Percentiles rank a stretch among this genome's conserved stretches.
Conservation (phyloP, 2,888 invertebrate species). For the Pollenia griseotomentosa region DNA sequence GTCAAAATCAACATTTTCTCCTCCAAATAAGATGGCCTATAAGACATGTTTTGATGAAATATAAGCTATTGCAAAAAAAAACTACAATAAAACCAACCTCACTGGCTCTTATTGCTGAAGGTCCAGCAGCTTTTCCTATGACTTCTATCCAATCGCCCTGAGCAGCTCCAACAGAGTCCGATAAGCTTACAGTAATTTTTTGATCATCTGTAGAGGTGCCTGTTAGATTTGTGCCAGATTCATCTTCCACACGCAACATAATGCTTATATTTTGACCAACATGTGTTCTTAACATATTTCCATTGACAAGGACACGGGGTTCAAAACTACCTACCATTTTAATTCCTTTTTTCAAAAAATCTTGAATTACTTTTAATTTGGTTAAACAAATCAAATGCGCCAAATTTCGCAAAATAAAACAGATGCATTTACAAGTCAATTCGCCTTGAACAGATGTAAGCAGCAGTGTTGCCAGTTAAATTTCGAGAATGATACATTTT, state of each 20-base stretch:
- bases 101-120: constrained; percentile 79
- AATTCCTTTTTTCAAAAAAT: not conserved
- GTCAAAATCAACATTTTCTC: constrained; percentile 81
- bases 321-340: constrained; percentile 80
- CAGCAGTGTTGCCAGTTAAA: too few species aligned
- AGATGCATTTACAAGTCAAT: too few species aligned
- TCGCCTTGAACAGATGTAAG: too few species aligned
- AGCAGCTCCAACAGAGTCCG: constrained; percentile 77
- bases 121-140: constrained; percentile 79
- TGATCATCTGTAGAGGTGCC: constrained; percentile 80
- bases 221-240: constrained; percentile 77
- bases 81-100: constrained; percentile 77
- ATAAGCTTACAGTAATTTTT: constrained; percentile 78
- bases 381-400: constrained; percentile 45
- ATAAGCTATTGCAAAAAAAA: not conserved
- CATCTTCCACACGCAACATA: constrained; percentile 80
- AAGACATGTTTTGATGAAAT: constrained; percentile 27
- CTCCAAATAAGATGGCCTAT: constrained; percentile 82
- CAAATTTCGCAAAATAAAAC: not conserved
- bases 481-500: too few species aligned
- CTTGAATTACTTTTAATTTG: constrained; percentile 18
- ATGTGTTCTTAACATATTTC: constrained; percentile 80
- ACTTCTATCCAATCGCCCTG: constrained; percentile 82
- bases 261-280: constrained; percentile 81
- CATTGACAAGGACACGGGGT: constrained; percentile 80